phyloP scores from a whole-genome alignment of 2,888 invertebrate species.

The Anagyrus pseudococci region DNA sequence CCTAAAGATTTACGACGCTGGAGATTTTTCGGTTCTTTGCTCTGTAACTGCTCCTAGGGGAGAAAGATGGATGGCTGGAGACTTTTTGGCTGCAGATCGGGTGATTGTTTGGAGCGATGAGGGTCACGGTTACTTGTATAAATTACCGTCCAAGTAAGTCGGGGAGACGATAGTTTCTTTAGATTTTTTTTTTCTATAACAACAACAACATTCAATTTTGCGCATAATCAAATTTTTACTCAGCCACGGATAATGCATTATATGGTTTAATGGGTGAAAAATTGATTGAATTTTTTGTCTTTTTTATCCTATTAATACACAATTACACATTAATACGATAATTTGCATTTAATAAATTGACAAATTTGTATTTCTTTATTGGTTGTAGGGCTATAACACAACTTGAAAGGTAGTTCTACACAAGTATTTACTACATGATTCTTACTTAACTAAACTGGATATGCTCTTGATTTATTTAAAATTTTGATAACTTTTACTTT shows the following conservation, averaged over 20 bases:
- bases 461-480: slow-evolving; percentile 31
- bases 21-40: slow-evolving; percentile 95
- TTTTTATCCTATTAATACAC: slow-evolving; percentile 21
- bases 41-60: slow-evolving; percentile 88
- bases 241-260: background rate
- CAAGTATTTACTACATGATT: slow-evolving; percentile 35
- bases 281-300: slow-evolving; percentile 26
- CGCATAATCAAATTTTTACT: slow-evolving; percentile 13
- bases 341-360: slow-evolving; percentile 34
- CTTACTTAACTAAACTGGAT: slow-evolving; percentile 29
- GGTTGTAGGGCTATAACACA: slow-evolving; percentile 56
- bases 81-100: slow-evolving; percentile 89
- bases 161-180: background rate
- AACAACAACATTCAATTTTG: background rate
- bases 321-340: slow-evolving; percentile 29
- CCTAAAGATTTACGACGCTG: slow-evolving; percentile 79
- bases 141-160: slow-evolving; percentile 92
- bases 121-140: slow-evolving; percentile 95
- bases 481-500: slow-evolving; percentile 25
- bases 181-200: background rate
- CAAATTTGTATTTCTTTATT: slow-evolving; percentile 49
- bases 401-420: slow-evolving; percentile 51
- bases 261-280: slow-evolving; percentile 1
- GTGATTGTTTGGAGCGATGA: slow-evolving; percentile 96
- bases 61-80: slow-evolving; percentile 94